Evolutionary conservation across 2,797 vertebrate genomes (phyloP).

Genomic region (Gambusia yucatana): DNA sequence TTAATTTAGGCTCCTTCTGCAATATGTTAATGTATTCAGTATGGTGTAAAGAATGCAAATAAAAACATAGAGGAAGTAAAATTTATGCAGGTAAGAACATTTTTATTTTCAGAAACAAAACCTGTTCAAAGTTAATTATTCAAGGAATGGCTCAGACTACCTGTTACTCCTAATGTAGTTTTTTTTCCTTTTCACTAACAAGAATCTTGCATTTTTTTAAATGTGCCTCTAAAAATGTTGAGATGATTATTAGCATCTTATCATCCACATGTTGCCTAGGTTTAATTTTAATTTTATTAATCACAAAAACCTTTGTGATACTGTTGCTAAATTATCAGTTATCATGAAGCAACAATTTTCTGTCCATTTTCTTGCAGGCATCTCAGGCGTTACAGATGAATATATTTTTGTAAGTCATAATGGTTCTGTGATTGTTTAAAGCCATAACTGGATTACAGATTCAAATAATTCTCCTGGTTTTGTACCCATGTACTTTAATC

Average conservation of each 20-base stretch:
- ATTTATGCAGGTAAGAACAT: background rate
- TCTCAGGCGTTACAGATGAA: background rate
- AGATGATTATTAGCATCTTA: background rate
- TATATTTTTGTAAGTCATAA: background rate
- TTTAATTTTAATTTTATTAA: constrained; percentile 27
- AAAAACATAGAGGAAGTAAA: background rate
- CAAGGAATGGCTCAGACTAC: background rate
- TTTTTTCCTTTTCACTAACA: background rate
- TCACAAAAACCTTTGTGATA: constrained; percentile 1
- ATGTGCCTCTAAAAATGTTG: background rate
- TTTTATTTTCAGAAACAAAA: background rate
- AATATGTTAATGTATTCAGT: background rate
- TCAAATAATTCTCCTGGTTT: background rate
- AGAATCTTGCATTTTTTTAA: background rate
- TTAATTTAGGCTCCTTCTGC: background rate
- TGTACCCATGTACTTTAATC: background rate
- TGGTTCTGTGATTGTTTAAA: background rate
- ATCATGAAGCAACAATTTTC: background rate
- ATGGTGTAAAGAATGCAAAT: background rate
- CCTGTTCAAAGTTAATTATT: background rate
- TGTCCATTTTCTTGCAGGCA: background rate
- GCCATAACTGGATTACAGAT: background rate
- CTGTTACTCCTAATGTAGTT: background rate
- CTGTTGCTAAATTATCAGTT: background rate
- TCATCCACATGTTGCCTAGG: background rate